Evolutionary conservation across 2,888 invertebrate species (phyloP), one percentile per base, ranked within the genome.

Genomic region (Thera obeliscata): DNA sequence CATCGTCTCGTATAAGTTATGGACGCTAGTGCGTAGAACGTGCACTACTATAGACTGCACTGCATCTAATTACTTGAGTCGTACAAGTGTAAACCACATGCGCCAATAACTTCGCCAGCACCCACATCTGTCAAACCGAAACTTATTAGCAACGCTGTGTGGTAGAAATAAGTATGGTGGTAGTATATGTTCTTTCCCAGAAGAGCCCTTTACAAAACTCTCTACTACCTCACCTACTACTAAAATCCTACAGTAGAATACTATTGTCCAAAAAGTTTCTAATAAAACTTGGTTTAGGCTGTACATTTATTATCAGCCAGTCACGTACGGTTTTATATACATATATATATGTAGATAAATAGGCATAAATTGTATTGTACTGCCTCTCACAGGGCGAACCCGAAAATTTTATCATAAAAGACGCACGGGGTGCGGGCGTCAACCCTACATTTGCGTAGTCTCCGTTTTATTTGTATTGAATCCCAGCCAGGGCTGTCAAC

Each of bases 351-450:
- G 3, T 33, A 52, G 52, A 52, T 46, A 46, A 33, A 52, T 74
- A 71, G 68, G 69, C 69, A 74, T 71, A 77, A 75, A 71, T 68
- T 64, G 69, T 64, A 57, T 62, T 68, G 65, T 65, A 64, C 67
- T 62, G 70, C 73, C 71, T 68, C 64, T 55, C 64, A 55, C 68
- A 64, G 68, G 56, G 41, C 41, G 55, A 64, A 57, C 60, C 61
- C 63, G 63, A 59, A 56, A 64, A 59, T 68, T 69, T 69, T 62
- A 69, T 69, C 62, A 69, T 65, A 62, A 75, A 76, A 77, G 78
- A 60, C 76, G 78, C 50, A 55, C 74, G 77, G 74, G 59, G 78
- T 52, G 54, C 74, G 77, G 74, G 59, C 72, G 65, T 76, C 78
- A 70, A 78, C 75, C 77, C 71, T 63, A 70, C 74, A 74, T 73